Base-by-base conservation (phyloP, 1,140 invertebrate species). In the Leptopilina boulardi region DNA sequence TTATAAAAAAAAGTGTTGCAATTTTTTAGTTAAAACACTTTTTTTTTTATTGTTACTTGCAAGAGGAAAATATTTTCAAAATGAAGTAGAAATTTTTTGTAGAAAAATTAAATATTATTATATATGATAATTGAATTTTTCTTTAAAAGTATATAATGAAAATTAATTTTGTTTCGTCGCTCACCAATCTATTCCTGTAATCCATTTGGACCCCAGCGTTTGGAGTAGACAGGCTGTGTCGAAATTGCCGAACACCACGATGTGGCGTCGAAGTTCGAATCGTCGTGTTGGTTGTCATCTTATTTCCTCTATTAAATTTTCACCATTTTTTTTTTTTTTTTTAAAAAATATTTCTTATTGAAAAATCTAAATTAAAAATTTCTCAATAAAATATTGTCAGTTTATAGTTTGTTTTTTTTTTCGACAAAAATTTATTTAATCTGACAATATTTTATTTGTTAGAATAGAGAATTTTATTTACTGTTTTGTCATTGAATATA, bases 181-280 rank as follows among this genome's bases (percentile, higher is more conserved):
- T 80, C 51, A 89, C 88, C 85, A 89, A 77, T 82, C 83, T 86
- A 30, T 84, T 88, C 74, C 87, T 85, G 71, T 88, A 87, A 79
- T 89, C 85, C 47, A 84, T 66, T 6, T 81, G 83, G 23, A 30
- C 26, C 59, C 23, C 59, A 3, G 59, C 21, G 23, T 34, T 66
- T 8, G 59, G 59, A 66, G 59, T 66, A 66, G 59, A 66, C 59
- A 66, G 15, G 26, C 59, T 66, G 26, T 66, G 59, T 66, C 59
- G 59, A 30, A 66, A 66, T 23, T 66, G 59, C 26, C 59, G 26
- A n/a, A 66, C 59, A 66, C 59, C 59, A 66, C 59, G 59, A 66
- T 15, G 59, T 66, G 59, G 59, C 59, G 59, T 66, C 23, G 59
- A 30, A 34, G 23, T 66, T 66, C 13, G 59, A 26, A 66, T 66